These are phyloP conservation scores for Mesembrinibis cayennensis DNA, from an alignment of 2,113 vertebrate species.

Conservation along the genomic window DNA sequence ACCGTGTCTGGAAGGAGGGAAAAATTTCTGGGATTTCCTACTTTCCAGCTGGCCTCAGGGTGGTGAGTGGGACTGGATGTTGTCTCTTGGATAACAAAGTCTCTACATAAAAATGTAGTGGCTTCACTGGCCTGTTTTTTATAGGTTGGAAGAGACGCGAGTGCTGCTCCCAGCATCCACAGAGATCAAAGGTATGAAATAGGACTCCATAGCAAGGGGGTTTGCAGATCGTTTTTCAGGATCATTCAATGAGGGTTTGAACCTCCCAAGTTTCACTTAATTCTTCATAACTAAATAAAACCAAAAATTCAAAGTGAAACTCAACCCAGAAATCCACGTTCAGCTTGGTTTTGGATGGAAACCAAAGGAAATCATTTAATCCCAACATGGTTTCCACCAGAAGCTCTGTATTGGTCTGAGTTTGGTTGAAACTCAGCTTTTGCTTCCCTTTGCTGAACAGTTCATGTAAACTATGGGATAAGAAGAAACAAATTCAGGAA, in stretches of 20 bases:
- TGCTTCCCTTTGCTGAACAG: constrained; percentile 48
- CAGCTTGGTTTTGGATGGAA: constrained; percentile 59
- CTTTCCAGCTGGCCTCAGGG: neutral
- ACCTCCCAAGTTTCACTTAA: constrained; percentile 68
- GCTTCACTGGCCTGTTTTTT: neutral
- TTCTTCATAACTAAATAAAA: constrained; percentile 63
- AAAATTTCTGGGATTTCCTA: neutral
- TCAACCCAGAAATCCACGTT: constrained; percentile 61
- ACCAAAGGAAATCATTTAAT: constrained; percentile 71
- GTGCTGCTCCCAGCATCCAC: constrained; percentile 29
- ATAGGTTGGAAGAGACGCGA: constrained; percentile 30
- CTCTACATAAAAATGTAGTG: neutral
- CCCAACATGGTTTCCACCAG: constrained; percentile 67
- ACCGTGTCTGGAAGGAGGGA: neutral
- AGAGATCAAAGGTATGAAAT: constrained; percentile 59
- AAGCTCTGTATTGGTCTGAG: constrained; percentile 51
- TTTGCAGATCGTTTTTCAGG: constrained; percentile 58
- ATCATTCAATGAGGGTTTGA: constrained; percentile 58
- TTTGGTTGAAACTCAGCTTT: constrained; percentile 54
- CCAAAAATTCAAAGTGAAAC: constrained; percentile 65
- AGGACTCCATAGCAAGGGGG: constrained; percentile 11
- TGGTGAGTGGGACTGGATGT: neutral
- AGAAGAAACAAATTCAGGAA: constrained; percentile 64
- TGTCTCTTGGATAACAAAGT: neutral
- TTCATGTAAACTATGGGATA: constrained; percentile 47